Evolutionary conservation across 2,797 vertebrate species (phyloP), one percentile per base, ranked within the genome.

Genomic region (Carapus acus): DNA sequence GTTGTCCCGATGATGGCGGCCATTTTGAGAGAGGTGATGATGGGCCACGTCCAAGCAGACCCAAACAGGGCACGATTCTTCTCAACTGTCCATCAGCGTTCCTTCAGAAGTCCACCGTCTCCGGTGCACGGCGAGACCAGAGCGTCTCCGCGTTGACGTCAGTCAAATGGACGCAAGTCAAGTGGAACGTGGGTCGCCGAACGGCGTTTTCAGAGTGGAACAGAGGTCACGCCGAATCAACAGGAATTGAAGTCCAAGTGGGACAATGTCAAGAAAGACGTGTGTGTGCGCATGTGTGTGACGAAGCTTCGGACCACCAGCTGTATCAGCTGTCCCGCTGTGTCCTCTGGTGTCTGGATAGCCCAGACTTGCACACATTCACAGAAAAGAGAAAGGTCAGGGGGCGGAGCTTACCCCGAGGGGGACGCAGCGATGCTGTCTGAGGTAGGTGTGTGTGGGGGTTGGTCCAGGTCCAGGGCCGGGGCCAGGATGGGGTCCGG

Each of bases 401-500:
- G 27, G 39, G 47, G 18, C 45, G 39, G 21, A 49, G 54, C 90
- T 92, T 89, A 97, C 96, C 90, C 69, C 11, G 87, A 80, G 65
- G 88, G 86, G 16, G 77, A 74, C 54, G 83, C 63, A 54, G 79
- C 69, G 71, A 85, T 69, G 56, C 82, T 89, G 76, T 90, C 80
- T 90, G 95, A 97, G 94, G 94, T 97, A 96, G 94, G 86, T 82
- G 85, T 55, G 83, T 84, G 88, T 81, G 90, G 88, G 83, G 77
- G 84, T 84, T 93, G 91, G 80, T 93, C 86, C 78, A 62, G 80
- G 33, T 66, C 41, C 50, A 66, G 29, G 71, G 62, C 74, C 60
- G 78, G 64, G 73, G 71, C 58, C 18, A n/a, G n/a, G n/a, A n/a
- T n/a, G n/a, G 87, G 67, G 53, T 76, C 75, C 41, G 75, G 76